Base-by-base conservation (phyloP, 2,113 vertebrate genomes). In the Rhynchopsitta pachyrhyncha region DNA sequence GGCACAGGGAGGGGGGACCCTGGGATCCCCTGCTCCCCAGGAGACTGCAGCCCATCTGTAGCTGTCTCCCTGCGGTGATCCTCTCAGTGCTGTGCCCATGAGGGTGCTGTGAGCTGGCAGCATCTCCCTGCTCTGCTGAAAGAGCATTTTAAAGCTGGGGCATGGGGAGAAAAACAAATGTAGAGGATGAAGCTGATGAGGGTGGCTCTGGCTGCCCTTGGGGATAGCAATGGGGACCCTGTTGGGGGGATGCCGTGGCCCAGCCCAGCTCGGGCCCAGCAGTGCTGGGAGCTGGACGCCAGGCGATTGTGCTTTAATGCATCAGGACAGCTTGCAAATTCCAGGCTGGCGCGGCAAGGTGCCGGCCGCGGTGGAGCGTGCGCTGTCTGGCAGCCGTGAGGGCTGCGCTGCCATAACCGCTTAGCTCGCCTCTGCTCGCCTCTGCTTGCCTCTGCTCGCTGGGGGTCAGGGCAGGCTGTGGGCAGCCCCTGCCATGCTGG, bases 241-340 rank as follows among this genome's bases (percentile, higher is more conserved):
- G 37, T 25, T 24, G 88, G 91, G 85, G 82, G 44, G 59, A 22
- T 49, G 76, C 55, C 60, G 0, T 8, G 86, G 84, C 73, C 62
- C 31, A 24, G 86, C 63, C 78, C 25, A 37, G 84, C 27, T 17
- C 7, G 29, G 92, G 62, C 68, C 33, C 1, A 6, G 69, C 94
- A 23, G 88, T 64, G 82, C 88, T 78, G 94, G 78, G 74, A 92
- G 86, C 92, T 1, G 81, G 84, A n/a, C 10, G 68, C 93, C 77
- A 9, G 81, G 92, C 50, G 14, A 91, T 92, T 53, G 96, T 9
- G 28, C 95, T 63, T 67, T 94, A 94, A 92, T 97, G 92, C 92
- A 91, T 95, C 77, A 92, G 93, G 96, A 95, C 96, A 97, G 93
- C 95, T 94, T 78, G 95, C 91, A 84, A 92, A 94, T 96, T 91